These are phyloP conservation scores for Ursus arctos DNA, from an alignment of 2,113 vertebrate species.

Conservation along the genomic window DNA sequence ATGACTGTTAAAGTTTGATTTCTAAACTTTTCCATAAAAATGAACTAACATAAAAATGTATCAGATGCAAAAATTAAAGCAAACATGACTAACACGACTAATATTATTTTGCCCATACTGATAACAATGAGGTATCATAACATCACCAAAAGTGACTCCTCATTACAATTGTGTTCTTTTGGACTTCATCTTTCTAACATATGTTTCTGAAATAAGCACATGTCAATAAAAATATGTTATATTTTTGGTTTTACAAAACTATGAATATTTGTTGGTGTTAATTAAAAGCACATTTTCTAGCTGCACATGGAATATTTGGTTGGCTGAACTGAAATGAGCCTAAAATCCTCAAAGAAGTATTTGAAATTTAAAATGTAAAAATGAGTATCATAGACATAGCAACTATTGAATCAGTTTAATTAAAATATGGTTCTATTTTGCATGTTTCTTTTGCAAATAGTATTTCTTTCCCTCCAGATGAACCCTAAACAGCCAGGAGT, in stretches of 20 bases:
- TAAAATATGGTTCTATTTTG: constrained; percentile 1
- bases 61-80: not conserved
- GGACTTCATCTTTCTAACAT: not conserved
- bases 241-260: not conserved
- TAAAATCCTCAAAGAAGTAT: not conserved
- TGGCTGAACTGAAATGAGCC: constrained; percentile 21
- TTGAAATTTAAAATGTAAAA: constrained; percentile 33
- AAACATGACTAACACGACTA: not conserved
- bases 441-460: not conserved
- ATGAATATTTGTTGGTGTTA: constrained; percentile 44
- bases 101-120: not conserved
- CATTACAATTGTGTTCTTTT: not conserved
- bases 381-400: not conserved
- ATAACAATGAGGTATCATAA: not conserved
- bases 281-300: constrained; percentile 27
- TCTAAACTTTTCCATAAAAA: not conserved
- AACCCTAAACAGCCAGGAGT: not conserved
- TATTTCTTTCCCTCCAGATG: not conserved
- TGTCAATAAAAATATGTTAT: not conserved
- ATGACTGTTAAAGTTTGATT: not conserved
- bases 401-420: not conserved
- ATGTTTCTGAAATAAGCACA: constrained; percentile 40
- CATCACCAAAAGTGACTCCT: not conserved
- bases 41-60: constrained; percentile 3
- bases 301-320: not conserved